Evolutionary conservation across 2,113 vertebrate genomes (phyloP).

Genomic region (Triplophysa siluroides): DNA sequence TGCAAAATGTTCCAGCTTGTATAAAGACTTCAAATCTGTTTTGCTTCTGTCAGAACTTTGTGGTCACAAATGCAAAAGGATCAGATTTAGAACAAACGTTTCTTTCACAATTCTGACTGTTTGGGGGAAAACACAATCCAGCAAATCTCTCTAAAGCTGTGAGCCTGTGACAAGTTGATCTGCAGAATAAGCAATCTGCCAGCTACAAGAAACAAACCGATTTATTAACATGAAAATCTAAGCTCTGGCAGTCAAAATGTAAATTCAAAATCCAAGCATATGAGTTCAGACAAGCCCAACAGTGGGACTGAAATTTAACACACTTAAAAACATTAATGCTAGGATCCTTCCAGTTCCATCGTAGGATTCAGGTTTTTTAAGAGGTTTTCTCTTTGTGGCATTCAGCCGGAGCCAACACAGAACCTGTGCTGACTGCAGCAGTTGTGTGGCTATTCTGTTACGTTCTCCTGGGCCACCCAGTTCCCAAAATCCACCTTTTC

Average conservation of each 20-base stretch:
- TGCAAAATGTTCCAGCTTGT: background rate
- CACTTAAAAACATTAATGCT: conserved; percentile 75
- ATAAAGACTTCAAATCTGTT: background rate
- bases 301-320: conserved; percentile 68
- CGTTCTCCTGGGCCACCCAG: conserved; percentile 25
- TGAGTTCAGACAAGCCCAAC: conserved; percentile 62
- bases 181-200: conserved; percentile 26
- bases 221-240: conserved; percentile 25
- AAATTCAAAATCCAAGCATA: conserved; percentile 57
- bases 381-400: conserved; percentile 35
- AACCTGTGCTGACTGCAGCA: conserved; percentile 50
- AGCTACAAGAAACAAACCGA: conserved; percentile 13
- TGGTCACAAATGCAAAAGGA: conserved; percentile 4
- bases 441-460: conserved; percentile 56
- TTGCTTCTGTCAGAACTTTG: background rate
- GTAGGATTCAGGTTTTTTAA: conserved; percentile 15
- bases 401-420: conserved; percentile 13
- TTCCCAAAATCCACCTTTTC: conserved; percentile 46
- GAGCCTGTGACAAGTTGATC: background rate
- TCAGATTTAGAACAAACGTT: background rate
- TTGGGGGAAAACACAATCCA: conserved; percentile 14
- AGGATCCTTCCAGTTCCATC: conserved; percentile 57
- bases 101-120: conserved; percentile 24
- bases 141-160: background rate
- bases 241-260: conserved; percentile 24